phyloP scores from a whole-genome alignment of 2,888 invertebrate species.

The Nemurella pictetii region DNA sequence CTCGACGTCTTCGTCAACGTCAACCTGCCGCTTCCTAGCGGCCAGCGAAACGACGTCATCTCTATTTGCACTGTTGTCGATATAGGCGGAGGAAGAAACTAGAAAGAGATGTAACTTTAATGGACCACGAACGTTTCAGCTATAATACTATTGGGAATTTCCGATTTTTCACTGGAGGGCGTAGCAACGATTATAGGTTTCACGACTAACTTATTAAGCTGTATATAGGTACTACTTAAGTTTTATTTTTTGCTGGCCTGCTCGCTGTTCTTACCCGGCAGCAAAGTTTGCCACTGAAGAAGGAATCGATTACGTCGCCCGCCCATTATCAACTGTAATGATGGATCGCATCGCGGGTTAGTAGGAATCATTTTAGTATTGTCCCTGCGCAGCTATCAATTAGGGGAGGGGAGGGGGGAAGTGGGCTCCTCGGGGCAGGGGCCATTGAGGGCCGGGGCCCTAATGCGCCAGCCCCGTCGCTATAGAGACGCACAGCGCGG shows the following conservation, averaged over 20 bases:
- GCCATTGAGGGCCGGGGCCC: neutral
- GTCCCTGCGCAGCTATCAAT: neutral
- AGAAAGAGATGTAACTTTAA: neutral
- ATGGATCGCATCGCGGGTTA: neutral
- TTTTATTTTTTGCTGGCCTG: neutral
- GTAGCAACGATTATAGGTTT: neutral
- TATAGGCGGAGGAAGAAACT: neutral
- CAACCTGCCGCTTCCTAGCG: neutral
- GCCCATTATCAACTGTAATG: neutral
- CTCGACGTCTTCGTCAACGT: neutral
- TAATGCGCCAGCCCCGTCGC: neutral
- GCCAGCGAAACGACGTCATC: neutral
- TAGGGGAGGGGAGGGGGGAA: too few relatives aligned
- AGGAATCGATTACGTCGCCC: neutral
- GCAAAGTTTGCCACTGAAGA: neutral
- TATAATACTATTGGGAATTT: too few relatives aligned
- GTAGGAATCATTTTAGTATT: neutral
- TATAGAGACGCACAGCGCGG: too few relatives aligned
- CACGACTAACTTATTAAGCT: neutral
- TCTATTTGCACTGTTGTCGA: neutral
- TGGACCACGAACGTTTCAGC: too few relatives aligned
- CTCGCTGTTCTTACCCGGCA: neutral
- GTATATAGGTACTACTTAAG: neutral
- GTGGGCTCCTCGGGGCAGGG: neutral
- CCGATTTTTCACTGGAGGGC: too few relatives aligned